A percentile compares a stretch with the other conserved stretches of the same genome.
These are phyloP conservation scores for Muscina levida DNA, from an alignment of 2,888 invertebrate genomes.

Conservation along the genomic window DNA sequence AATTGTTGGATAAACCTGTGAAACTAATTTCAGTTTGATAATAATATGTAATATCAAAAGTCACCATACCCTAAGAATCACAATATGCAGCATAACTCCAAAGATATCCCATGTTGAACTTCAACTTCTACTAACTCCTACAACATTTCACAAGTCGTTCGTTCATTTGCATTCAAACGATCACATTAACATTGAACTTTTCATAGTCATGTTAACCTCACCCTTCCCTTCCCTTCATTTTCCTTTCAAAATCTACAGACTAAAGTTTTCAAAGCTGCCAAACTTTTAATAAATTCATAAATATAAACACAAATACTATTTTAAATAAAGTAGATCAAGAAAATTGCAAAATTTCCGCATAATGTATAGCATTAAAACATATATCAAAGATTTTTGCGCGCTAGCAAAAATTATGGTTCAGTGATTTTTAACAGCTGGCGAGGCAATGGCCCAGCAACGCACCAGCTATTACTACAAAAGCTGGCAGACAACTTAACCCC, in stretches of 20 bases:
- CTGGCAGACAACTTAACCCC: too few species aligned
- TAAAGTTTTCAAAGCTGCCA: background rate
- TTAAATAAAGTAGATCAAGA: background rate
- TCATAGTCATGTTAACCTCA: background rate
- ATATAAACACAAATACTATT: background rate
- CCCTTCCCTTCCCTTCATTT: background rate
- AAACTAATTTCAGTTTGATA: too few species aligned
- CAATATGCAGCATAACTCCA: too few species aligned
- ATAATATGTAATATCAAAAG: too few species aligned
- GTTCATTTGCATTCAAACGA: too few species aligned
- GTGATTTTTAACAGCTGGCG: slow-evolving; percentile 44
- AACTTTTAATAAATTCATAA: slow-evolving; percentile 12
- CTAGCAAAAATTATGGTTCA: slow-evolving; percentile 54
- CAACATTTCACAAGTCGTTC: too few species aligned
- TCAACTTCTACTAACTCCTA: too few species aligned
- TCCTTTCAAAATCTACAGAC: background rate
- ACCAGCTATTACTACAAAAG: too few species aligned
- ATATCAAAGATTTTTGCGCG: slow-evolving; percentile 1
- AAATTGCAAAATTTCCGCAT: slow-evolving; percentile 23
- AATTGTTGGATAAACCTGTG: too few species aligned
- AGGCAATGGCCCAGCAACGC: background rate
- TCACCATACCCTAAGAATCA: too few species aligned
- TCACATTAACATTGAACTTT: slow-evolving; percentile 32
- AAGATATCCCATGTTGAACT: too few species aligned
- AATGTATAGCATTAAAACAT: slow-evolving; percentile 1